Evolutionary conservation across 1,140 invertebrate species (phyloP).

Genomic region (Chrysoperla carnea): DNA sequence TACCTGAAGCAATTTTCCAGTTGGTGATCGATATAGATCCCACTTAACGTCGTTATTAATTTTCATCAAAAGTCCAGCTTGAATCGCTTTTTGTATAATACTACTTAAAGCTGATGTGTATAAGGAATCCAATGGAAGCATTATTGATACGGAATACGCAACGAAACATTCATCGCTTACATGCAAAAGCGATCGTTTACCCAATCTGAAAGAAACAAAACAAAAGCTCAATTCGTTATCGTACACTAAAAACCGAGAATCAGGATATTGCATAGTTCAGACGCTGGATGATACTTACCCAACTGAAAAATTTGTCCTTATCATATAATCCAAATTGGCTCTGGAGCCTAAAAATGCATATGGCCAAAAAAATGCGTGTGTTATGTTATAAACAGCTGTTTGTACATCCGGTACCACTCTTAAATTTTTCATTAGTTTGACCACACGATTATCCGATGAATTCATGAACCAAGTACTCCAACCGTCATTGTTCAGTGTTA

Average conservation of each 20-base stretch:
- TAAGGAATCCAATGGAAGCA: conserved; percentile 37
- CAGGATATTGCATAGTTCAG: too few species aligned
- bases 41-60: conserved; percentile 45
- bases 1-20: conserved; percentile 39
- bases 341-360: conserved; percentile 53
- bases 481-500: conserved; percentile 42
- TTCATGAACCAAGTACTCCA: conserved; percentile 50
- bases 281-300: too few species aligned
- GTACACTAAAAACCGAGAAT: too few species aligned
- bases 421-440: conserved; percentile 38
- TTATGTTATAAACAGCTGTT: conserved; percentile 46
- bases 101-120: conserved; percentile 36
- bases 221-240: too few species aligned
- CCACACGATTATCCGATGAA: conserved; percentile 33
- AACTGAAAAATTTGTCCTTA: conserved; percentile 44
- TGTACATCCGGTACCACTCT: conserved; percentile 41
- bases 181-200: conserved; percentile 42
- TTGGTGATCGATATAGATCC: conserved; percentile 37
- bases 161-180: conserved; percentile 51
- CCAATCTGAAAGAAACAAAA: conserved; percentile 11
- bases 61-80: conserved; percentile 44
- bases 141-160: conserved; percentile 40
- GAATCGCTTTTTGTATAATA: conserved; percentile 35
- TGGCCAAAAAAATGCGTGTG: conserved; percentile 48
- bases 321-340: conserved; percentile 44